Evolutionary conservation across 2,888 invertebrate species (phyloP).

Genomic region (Amiota minor): DNA sequence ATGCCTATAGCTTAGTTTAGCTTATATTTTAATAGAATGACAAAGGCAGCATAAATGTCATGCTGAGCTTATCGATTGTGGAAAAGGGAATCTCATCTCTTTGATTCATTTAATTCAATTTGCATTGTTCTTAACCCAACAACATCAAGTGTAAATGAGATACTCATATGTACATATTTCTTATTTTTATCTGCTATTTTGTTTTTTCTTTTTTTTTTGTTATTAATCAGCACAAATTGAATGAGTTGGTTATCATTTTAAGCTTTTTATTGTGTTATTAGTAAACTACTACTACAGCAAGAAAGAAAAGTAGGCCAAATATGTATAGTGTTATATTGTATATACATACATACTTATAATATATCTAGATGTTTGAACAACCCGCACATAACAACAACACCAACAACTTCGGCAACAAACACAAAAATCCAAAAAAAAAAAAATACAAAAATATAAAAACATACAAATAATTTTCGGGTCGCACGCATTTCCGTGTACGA

Average conservation of each 20-base stretch:
- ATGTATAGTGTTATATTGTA: not conserved
- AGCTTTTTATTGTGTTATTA: slow-evolving; percentile 19
- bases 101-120: too few relatives aligned
- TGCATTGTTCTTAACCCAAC: too few relatives aligned
- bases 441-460: too few relatives aligned
- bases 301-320: not conserved
- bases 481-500: not conserved
- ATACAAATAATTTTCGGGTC: slow-evolving; percentile 6
- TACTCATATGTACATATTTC: slow-evolving; percentile 30
- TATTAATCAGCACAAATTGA: slow-evolving; percentile 63
- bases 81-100: too few relatives aligned
- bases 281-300: not conserved
- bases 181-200: slow-evolving; percentile 10
- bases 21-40: too few relatives aligned
- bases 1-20: too few relatives aligned
- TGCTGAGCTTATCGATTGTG: too few relatives aligned
- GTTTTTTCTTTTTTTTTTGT: slow-evolving; percentile 32
- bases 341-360: too few relatives aligned
- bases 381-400: slow-evolving; percentile 7
- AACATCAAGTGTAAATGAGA: too few relatives aligned
- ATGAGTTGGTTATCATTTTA: slow-evolving; percentile 59
- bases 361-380: not conserved
- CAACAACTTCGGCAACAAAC: not conserved
- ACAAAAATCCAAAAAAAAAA: not conserved
- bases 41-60: too few relatives aligned